Evolutionary conservation across 2,113 vertebrate genomes (phyloP).

Genomic region (Gallinago paraguaiae): DNA sequence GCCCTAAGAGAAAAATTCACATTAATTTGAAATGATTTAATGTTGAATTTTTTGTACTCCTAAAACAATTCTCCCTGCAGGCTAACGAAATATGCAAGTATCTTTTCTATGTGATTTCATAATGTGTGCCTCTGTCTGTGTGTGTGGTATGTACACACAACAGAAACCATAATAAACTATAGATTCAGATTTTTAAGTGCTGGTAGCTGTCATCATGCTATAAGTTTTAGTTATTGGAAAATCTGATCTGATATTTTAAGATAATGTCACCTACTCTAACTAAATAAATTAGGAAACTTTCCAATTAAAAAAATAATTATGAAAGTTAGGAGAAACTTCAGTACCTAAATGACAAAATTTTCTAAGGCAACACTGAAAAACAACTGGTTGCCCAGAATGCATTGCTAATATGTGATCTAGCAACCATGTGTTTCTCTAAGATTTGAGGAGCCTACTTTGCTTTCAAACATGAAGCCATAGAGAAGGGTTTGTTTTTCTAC

Average conservation of each 20-base stretch:
- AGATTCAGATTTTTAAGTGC: neutral
- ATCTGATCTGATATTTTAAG: neutral
- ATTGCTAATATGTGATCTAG: neutral
- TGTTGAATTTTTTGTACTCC: neutral
- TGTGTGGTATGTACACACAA: neutral
- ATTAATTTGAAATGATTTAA: constrained; percentile 35
- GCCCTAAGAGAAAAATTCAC: constrained; percentile 22
- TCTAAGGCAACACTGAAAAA: neutral
- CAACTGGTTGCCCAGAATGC: neutral
- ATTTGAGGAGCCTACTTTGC: neutral
- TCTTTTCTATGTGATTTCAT: neutral
- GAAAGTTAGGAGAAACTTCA: neutral
- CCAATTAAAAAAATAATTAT: neutral
- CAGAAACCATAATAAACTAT: neutral
- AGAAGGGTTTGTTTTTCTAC: neutral
- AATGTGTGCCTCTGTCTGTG: neutral
- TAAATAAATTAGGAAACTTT: neutral
- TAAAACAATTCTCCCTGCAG: neutral
- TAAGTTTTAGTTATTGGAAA: neutral
- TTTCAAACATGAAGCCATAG: neutral
- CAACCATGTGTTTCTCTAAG: neutral
- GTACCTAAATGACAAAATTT: neutral
- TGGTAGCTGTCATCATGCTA: neutral
- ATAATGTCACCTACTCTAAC: neutral
- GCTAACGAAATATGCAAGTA: neutral